Conservation (phyloP, 92 coral and sea anemone species). For the Pocillopora meandrina region DNA sequence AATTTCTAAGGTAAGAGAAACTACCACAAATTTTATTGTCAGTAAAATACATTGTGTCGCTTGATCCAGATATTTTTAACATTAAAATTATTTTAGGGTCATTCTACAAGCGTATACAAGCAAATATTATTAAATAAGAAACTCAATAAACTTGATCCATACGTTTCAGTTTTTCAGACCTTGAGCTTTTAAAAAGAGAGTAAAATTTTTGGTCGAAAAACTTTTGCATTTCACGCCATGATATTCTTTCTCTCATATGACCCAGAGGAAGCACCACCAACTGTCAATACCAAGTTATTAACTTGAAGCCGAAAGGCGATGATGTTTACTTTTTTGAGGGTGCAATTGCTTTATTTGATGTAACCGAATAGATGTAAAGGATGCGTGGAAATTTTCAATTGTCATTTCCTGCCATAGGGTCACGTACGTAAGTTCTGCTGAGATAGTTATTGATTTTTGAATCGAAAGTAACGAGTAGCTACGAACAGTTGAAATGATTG, state of each 20-base stretch:
- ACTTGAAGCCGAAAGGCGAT: constrained; percentile 2
- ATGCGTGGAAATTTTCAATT: neutral
- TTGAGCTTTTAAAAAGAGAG: no score
- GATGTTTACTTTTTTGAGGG: constrained; percentile 12
- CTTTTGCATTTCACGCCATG: neutral
- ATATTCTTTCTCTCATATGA: neutral
- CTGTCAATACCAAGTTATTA: neutral
- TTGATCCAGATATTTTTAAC: no score
- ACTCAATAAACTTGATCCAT: no score
- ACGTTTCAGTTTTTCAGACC: neutral
- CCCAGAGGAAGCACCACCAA: neutral
- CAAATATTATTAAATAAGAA: no score
- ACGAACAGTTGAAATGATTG: no score
- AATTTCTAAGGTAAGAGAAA: no score
- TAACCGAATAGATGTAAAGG: neutral
- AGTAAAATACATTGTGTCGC: no score
- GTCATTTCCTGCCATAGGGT: neutral
- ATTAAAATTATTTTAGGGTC: no score
- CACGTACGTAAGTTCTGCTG: neutral
- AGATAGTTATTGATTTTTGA: no score
- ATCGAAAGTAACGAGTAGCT: no score
- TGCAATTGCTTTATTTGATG: constrained; percentile 9
- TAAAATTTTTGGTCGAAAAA: neutral
- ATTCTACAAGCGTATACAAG: no score
- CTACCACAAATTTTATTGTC: no score